These are phyloP conservation scores for Tragelaphus buxtoni DNA, from an alignment of 2,113 vertebrate species.

Conservation along the genomic window DNA sequence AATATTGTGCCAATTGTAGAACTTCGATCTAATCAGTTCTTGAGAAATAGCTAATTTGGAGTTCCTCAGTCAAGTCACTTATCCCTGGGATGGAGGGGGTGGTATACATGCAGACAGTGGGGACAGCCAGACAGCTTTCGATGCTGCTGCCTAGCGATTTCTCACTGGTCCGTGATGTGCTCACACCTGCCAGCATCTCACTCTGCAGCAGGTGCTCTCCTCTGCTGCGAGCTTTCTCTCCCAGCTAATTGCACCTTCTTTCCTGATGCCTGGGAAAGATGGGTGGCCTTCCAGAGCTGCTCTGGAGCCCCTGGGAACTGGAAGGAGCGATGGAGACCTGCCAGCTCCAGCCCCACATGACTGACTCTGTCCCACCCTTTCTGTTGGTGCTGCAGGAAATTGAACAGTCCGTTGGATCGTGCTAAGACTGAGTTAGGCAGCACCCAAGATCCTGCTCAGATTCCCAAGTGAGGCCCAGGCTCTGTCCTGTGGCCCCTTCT, in stretches of 20 bases:
- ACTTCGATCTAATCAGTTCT: not conserved
- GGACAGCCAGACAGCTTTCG: not conserved
- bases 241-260: not conserved
- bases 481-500: not conserved
- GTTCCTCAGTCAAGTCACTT: not conserved
- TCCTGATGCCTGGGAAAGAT: fast-evolving
- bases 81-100: not conserved
- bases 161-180: not conserved
- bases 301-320: not conserved
- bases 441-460: not conserved
- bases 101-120: fast-evolving
- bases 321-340: too few relatives aligned
- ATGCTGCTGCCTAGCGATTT: not conserved
- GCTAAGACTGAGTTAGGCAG: fast-evolving
- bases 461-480: fast-evolving
- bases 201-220: not conserved
- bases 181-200: not conserved
- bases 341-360: too few relatives aligned
- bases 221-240: not conserved
- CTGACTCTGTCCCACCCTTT: not conserved
- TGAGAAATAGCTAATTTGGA: not conserved
- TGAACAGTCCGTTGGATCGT: fast-evolving
- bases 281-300: not conserved
- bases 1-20: not conserved
- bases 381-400: not conserved